phyloP scores from a whole-genome alignment of 2,113 vertebrate genomes.

The Perognathus longimembris region DNA sequence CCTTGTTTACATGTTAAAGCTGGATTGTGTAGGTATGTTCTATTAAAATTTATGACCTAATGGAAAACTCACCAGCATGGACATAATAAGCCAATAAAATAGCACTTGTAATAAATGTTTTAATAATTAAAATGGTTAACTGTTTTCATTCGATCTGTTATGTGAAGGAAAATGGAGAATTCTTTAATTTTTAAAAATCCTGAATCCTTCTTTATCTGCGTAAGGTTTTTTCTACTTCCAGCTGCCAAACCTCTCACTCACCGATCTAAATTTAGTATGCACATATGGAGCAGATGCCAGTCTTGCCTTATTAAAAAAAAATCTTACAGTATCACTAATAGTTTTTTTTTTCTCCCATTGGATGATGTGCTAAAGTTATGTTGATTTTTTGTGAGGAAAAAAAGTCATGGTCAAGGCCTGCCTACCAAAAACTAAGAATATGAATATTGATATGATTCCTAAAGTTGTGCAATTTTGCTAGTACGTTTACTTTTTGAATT shows the following conservation, averaged over 20 bases:
- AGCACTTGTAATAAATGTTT: background rate
- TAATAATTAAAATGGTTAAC: background rate
- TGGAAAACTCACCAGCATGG: background rate
- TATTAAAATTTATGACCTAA: background rate
- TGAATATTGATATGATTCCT: slow-evolving; percentile 56
- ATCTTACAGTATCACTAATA: background rate
- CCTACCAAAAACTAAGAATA: slow-evolving; percentile 9
- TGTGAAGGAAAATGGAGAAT: background rate
- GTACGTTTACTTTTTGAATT: slow-evolving; percentile 8
- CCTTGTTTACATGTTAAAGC: background rate
- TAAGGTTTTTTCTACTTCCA: slow-evolving; percentile 30
- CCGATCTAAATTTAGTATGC: slow-evolving; percentile 72
- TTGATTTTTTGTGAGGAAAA: background rate
- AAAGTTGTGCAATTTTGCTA: background rate
- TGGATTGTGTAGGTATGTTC: background rate
- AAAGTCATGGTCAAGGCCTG: background rate
- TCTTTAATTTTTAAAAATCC: background rate
- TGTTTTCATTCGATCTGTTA: background rate
- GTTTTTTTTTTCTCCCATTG: slow-evolving; percentile 12
- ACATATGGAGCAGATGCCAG: slow-evolving; percentile 45
- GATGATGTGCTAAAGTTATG: background rate
- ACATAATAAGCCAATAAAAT: background rate
- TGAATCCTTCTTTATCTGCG: background rate
- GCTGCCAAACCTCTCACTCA: slow-evolving; percentile 42
- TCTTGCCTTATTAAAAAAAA: slow-evolving; percentile 28